These are phyloP conservation scores for Spatula versicolor DNA, from an alignment of 2,797 vertebrate species.

Conservation along the genomic window DNA sequence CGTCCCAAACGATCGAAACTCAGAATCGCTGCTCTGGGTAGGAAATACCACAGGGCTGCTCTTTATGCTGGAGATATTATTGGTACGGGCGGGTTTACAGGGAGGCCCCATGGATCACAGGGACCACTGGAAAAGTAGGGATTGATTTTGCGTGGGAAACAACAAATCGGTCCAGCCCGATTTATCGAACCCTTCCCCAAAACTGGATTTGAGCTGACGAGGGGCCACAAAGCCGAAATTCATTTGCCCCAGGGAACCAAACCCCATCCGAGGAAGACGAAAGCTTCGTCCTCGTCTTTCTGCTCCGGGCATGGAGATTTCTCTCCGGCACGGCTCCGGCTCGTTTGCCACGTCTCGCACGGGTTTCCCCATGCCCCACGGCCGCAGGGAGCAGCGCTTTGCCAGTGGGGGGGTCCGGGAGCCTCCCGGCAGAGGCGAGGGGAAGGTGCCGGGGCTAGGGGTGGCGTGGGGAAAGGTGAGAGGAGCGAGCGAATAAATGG, in stretches of 20 bases:
- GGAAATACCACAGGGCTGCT: neutral
- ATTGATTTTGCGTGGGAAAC: neutral
- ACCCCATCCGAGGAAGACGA: neutral
- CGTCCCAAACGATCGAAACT: neutral
- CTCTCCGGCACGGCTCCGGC: neutral
- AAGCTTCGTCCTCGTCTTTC: neutral
- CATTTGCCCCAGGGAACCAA: neutral
- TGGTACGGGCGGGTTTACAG: neutral
- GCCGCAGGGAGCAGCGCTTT: neutral
- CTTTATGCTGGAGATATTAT: neutral
- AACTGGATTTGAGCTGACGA: neutral
- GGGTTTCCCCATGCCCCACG: neutral
- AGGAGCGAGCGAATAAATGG: neutral
- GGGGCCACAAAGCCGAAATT: neutral
- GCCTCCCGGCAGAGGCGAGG: neutral
- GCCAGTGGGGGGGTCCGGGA: neutral
- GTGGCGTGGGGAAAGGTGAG: neutral
- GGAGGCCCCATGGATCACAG: neutral
- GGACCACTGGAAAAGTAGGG: accelerated
- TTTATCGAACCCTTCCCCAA: neutral
- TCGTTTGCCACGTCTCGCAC: accelerated
- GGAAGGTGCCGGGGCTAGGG: neutral
- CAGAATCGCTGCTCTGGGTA: neutral
- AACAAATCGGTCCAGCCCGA: neutral
- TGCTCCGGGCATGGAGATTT: accelerated